Percentiles rank a stretch among this genome's conserved stretches.
Evolutionary conservation across 2,888 invertebrate genomes (phyloP).

Genomic region (Tenodera sinensis): DNA sequence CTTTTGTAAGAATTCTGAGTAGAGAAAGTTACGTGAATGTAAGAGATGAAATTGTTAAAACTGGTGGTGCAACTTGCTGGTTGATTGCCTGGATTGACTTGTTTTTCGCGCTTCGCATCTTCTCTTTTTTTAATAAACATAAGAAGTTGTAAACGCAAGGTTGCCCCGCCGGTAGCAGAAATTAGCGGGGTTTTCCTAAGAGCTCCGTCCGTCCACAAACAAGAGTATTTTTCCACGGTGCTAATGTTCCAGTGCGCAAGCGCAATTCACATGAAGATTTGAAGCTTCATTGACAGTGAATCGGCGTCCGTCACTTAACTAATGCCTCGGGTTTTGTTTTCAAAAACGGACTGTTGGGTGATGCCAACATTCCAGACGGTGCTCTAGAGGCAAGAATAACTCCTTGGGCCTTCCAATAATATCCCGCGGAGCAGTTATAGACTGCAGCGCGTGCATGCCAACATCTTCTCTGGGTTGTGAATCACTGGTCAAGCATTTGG

Average conservation of each 20-base stretch:
- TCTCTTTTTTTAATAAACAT: not conserved
- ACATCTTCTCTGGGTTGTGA: not conserved
- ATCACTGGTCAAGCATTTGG: slow-evolving; percentile 10
- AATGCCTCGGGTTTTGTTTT: not conserved
- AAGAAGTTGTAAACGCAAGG: not conserved
- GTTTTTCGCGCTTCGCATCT: not conserved
- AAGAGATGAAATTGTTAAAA: too few species aligned
- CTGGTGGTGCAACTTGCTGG: too few species aligned
- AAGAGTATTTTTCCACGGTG: not conserved
- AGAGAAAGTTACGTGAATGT: too few species aligned
- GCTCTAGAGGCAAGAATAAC: not conserved
- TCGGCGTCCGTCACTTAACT: too few species aligned
- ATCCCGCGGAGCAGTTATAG: not conserved
- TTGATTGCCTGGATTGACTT: not conserved
- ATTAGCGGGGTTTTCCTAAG: not conserved
- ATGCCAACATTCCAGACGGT: slow-evolving; percentile 1
- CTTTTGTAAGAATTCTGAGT: too few species aligned
- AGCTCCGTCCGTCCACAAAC: too few species aligned
- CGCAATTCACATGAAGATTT: too few species aligned
- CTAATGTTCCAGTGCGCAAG: not conserved
- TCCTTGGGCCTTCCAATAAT: not conserved
- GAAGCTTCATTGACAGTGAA: not conserved
- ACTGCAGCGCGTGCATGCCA: not conserved
- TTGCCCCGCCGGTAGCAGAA: not conserved
- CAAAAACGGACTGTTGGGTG: not conserved